These are phyloP conservation scores for Artibeus jamaicensis DNA, from an alignment of 2,797 vertebrate species.

Conservation along the genomic window DNA sequence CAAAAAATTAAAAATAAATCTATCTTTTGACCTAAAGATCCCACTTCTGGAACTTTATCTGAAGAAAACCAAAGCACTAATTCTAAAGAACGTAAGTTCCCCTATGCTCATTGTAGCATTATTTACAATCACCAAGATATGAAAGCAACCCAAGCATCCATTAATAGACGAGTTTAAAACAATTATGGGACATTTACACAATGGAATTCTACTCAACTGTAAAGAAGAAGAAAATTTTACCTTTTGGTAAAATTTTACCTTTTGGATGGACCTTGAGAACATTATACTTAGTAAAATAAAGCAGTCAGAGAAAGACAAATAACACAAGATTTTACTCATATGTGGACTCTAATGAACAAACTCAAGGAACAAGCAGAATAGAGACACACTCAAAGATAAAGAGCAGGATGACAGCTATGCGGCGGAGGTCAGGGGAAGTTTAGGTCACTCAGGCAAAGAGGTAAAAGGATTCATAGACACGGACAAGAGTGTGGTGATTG, in stretches of 20 bases:
- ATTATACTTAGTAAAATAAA: not conserved
- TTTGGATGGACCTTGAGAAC: not conserved
- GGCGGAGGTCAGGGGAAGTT: not conserved
- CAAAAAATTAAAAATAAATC: not conserved
- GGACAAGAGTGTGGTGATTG: not conserved
- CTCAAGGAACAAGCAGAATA: not conserved
- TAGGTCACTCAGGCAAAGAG: not conserved
- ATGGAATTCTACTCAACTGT: not conserved
- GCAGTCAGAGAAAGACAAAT: not conserved
- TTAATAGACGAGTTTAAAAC: not conserved
- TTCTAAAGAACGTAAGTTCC: not conserved
- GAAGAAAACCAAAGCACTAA: not conserved
- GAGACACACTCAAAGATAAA: not conserved
- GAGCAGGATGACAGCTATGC: not conserved
- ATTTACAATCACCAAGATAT: not conserved
- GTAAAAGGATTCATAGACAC: not conserved
- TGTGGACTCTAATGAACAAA: not conserved
- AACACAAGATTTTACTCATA: not conserved
- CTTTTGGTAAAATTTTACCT: not conserved
- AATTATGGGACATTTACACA: not conserved
- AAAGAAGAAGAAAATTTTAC: not conserved
- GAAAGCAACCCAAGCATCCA: too few relatives aligned
- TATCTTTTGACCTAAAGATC: not conserved
- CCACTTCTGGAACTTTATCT: not conserved
- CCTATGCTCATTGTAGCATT: not conserved